A percentile compares a stretch with the other conserved stretches of the same genome.
Conservation (phyloP, 2,888 invertebrate genomes). For the Heliconius erato region DNA sequence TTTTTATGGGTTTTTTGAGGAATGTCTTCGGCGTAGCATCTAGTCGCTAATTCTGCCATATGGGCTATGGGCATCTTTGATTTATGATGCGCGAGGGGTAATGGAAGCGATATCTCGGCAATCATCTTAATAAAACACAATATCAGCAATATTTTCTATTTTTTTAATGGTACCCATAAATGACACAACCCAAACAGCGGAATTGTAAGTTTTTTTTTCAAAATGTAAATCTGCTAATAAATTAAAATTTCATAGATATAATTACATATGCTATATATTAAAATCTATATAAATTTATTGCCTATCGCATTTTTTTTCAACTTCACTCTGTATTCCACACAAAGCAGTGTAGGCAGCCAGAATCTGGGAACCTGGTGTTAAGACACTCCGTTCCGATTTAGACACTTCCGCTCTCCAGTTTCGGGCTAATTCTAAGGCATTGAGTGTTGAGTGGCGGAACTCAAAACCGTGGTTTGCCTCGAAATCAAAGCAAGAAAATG, state of each 20-base stretch:
- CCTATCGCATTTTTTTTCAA: no score
- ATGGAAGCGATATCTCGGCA: slow-evolving; percentile 35
- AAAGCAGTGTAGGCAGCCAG: no score
- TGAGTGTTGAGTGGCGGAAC: neutral
- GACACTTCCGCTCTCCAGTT: no score
- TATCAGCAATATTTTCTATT: neutral
- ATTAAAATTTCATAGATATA: no score
- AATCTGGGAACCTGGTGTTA: no score
- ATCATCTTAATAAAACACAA: slow-evolving; percentile 32
- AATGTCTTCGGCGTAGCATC: slow-evolving; percentile 70
- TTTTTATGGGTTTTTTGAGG: slow-evolving; percentile 78
- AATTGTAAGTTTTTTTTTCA: neutral
- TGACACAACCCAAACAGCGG: neutral
- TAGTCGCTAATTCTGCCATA: slow-evolving; percentile 74
- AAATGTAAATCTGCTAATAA: no score
- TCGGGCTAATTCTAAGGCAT: no score
- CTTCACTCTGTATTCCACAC: no score
- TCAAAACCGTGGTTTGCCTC: neutral
- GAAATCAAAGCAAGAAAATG: neutral
- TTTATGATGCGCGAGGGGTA: slow-evolving; percentile 62
- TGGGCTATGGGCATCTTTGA: slow-evolving; percentile 75
- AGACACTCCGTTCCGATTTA: no score
- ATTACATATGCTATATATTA: no score
- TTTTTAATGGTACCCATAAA: neutral
- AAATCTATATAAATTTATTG: no score